Conservation (phyloP, 2,113 vertebrate genomes). For the Ramphastos sulfuratus region DNA sequence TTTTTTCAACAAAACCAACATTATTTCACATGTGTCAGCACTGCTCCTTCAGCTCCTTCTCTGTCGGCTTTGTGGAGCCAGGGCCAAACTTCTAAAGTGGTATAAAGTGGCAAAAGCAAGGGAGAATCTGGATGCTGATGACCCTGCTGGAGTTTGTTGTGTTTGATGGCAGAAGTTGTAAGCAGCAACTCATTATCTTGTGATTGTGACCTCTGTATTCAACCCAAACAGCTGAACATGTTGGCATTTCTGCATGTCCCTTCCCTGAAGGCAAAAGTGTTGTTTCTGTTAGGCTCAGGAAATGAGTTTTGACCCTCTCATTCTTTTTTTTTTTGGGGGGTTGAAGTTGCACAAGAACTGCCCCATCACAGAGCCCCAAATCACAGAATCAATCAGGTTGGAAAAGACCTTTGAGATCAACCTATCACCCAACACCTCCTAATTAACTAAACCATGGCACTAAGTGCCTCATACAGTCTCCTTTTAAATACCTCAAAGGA, state of each 20-base stretch:
- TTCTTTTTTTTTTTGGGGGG: neutral
- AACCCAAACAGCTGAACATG: neutral
- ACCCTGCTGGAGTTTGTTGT: rapidly evolving
- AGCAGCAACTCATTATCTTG: neutral
- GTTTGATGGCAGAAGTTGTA: neutral
- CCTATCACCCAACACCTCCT: too few relatives aligned
- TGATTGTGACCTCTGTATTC: neutral
- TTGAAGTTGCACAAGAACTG: neutral
- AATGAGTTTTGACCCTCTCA: neutral
- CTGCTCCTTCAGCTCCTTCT: neutral
- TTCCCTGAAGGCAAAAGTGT: neutral
- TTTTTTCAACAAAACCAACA: neutral
- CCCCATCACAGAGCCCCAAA: neutral
- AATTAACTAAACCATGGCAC: too few relatives aligned
- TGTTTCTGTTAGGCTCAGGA: neutral
- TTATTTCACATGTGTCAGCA: neutral
- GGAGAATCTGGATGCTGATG: neutral
- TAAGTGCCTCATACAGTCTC: too few relatives aligned
- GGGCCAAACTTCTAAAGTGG: neutral
- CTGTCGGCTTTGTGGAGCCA: neutral
- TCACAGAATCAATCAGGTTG: too few relatives aligned
- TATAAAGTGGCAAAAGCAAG: neutral
- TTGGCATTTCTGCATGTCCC: neutral
- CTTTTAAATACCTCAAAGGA: too few relatives aligned
- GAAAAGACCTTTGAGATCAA: too few relatives aligned